Evolutionary conservation across 2,888 invertebrate species (phyloP).

Genomic region (Monochamus alternatus): DNA sequence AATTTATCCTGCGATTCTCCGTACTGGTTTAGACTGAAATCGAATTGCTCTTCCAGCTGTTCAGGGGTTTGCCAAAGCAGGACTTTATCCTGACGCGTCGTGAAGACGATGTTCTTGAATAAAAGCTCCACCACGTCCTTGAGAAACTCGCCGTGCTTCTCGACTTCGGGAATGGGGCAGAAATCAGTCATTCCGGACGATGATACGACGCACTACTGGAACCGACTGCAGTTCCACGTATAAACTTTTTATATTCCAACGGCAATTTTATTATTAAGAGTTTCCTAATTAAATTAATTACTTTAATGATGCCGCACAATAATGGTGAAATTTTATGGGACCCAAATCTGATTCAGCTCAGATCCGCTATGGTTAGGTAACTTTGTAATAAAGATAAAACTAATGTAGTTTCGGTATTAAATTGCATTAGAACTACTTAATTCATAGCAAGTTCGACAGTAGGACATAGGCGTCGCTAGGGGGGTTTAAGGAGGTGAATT

Average conservation of each 20-base stretch:
- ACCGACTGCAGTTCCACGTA: neutral
- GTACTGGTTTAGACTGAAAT: conserved; percentile 67
- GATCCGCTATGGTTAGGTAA: too few relatives aligned
- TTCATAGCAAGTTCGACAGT: too few relatives aligned
- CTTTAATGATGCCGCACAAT: conserved; percentile 6
- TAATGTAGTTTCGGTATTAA: too few relatives aligned
- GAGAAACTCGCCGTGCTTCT: conserved; percentile 69
- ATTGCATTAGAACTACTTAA: too few relatives aligned
- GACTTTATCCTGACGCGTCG: conserved; percentile 70
- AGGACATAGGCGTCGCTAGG: too few relatives aligned
- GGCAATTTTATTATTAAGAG: conserved; percentile 39
- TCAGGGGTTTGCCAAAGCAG: conserved; percentile 73
- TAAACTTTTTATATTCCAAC: conserved; percentile 31
- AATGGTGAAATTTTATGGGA: conserved; percentile 8
- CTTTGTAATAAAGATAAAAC: too few relatives aligned
- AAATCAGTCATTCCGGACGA: conserved; percentile 61
- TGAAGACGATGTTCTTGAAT: conserved; percentile 70
- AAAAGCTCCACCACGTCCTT: conserved; percentile 67
- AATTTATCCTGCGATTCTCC: conserved; percentile 70
- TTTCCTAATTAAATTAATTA: conserved; percentile 51
- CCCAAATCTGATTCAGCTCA: neutral
- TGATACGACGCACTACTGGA: neutral
- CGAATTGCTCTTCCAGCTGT: conserved; percentile 69
- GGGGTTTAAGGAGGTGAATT: too few relatives aligned
- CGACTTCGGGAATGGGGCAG: conserved; percentile 64